phyloP scores from a whole-genome alignment of 2,797 vertebrate species.

The Todus mexicanus region DNA sequence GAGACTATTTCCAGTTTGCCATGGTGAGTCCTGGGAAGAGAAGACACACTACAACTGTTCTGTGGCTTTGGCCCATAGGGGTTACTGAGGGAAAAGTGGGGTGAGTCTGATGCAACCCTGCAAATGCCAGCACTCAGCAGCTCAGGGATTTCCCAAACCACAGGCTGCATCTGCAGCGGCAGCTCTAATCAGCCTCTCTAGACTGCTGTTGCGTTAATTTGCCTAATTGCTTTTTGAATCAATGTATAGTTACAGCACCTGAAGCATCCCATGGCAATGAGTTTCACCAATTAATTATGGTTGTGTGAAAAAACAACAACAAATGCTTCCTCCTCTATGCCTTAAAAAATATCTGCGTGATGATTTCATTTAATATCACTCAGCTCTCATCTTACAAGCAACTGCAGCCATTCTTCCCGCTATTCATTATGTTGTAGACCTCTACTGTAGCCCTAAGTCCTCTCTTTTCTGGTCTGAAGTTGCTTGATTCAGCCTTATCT shows the following conservation, averaged over 20 bases:
- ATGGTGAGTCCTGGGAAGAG: neutral
- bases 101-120: neutral
- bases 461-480: neutral
- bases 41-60: neutral
- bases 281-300: slow-evolving; percentile 28
- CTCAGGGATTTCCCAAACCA: neutral
- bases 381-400: neutral
- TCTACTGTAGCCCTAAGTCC: neutral
- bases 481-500: neutral
- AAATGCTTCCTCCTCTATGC: neutral
- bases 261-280: slow-evolving; percentile 12
- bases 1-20: neutral
- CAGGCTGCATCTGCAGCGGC: neutral
- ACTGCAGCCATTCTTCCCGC: neutral
- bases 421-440: accelerated
- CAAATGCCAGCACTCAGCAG: neutral
- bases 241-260: neutral
- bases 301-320: neutral
- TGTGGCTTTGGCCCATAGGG: neutral
- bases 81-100: neutral
- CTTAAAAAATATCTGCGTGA: neutral
- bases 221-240: slow-evolving; percentile 37
- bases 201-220: slow-evolving; percentile 40
- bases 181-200: neutral
- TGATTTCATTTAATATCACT: neutral